phyloP scores from a whole-genome alignment of 2,113 vertebrate genomes.

The Menura novaehollandiae region DNA sequence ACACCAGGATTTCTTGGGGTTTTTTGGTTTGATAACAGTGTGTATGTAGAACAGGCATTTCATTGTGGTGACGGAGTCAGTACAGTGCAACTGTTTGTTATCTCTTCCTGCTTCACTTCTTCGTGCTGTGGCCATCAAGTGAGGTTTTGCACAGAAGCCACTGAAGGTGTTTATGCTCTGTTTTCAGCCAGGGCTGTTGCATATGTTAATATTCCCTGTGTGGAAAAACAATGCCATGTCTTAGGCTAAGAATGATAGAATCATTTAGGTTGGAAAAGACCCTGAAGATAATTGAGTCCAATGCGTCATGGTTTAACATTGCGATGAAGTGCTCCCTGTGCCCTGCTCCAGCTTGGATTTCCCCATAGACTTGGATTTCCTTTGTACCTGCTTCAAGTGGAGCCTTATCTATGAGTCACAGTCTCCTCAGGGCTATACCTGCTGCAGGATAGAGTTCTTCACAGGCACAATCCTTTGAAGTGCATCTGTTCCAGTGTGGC shows the following conservation, averaged over 20 bases:
- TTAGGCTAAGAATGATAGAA: not conserved
- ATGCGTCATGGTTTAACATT: not conserved
- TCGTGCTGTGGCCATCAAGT: not conserved
- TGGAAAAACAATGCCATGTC: not conserved
- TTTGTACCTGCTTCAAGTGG: not conserved
- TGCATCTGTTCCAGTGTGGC: not conserved
- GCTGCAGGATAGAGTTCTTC: not conserved
- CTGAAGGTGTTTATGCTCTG: not conserved
- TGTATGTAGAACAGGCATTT: not conserved
- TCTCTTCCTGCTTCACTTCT: not conserved
- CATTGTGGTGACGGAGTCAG: not conserved
- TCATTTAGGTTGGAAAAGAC: not conserved
- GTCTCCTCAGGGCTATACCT: not conserved
- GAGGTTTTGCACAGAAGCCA: not conserved
- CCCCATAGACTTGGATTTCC: not conserved
- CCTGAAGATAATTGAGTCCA: not conserved
- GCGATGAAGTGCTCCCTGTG: not conserved
- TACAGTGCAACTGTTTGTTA: not conserved
- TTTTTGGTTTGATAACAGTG: not conserved
- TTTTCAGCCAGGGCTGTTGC: not conserved
- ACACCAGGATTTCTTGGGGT: not conserved
- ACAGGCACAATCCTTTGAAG: not conserved
- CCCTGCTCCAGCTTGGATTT: not conserved
- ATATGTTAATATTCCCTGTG: not conserved
- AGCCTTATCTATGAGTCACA: not conserved